These are phyloP conservation scores for Trididemnum nubilum DNA, from an alignment of 23 tunicate species.

Conservation along the genomic window DNA sequence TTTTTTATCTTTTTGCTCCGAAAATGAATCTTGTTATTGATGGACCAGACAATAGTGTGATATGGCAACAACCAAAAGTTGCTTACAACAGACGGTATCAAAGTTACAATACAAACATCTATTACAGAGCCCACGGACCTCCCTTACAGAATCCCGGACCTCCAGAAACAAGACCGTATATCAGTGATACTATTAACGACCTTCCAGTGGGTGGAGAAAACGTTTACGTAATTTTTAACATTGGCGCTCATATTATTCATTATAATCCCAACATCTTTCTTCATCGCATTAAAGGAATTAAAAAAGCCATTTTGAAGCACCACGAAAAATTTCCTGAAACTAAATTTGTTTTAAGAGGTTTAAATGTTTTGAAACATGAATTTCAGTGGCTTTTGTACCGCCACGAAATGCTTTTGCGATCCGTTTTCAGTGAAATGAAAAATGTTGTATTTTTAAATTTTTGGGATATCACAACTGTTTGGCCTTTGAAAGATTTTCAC, in stretches of 20 bases:
- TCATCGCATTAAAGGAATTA: slow-evolving; percentile 30
- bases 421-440: slow-evolving; percentile 1
- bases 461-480: slow-evolving; percentile 43
- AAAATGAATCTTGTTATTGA: background rate
- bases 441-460: slow-evolving; percentile 24
- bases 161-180: slow-evolving; percentile 47
- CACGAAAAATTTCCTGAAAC: slow-evolving; percentile 16
- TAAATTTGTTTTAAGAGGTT: slow-evolving; percentile 12
- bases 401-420: background rate
- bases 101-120: slow-evolving; percentile 28
- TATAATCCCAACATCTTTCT: slow-evolving; percentile 30
- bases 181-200: slow-evolving; percentile 35
- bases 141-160: slow-evolving; percentile 52
- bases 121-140: slow-evolving; percentile 65
- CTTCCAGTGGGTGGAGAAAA: slow-evolving; percentile 1
- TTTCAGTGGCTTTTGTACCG: slow-evolving; percentile 37
- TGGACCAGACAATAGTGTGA: slow-evolving; percentile 31
- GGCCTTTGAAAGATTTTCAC: slow-evolving; percentile 12
- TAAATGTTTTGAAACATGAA: background rate
- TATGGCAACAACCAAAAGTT: slow-evolving; percentile 44
- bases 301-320: slow-evolving; percentile 15
- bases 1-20: slow-evolving; percentile 18
- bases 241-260: slow-evolving; percentile 30
- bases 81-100: background rate
- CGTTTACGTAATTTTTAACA: slow-evolving; percentile 34